Evolutionary conservation across 2,797 vertebrate genomes (phyloP).

Genomic region (Bradypodion pumilum): DNA sequence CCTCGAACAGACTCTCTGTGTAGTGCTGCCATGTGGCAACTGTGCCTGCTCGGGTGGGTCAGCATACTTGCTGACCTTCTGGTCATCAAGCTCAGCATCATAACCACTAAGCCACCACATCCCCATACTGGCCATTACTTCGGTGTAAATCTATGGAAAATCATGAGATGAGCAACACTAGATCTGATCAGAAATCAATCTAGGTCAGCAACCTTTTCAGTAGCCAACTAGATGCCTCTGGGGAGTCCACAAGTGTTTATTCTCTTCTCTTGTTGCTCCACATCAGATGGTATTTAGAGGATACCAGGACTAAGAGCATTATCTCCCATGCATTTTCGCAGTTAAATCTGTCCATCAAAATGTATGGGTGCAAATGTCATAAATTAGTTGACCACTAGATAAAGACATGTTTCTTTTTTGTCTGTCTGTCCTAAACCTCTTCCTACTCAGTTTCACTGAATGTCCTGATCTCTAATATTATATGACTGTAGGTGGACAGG

Average conservation of each 20-base stretch:
- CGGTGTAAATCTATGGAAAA: not conserved
- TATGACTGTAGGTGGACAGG: too few relatives aligned
- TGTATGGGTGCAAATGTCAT: not conserved
- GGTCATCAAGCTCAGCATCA: too few relatives aligned
- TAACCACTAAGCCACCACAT: too few relatives aligned
- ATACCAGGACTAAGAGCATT: not conserved
- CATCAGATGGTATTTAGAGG: not conserved
- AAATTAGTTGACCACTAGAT: not conserved
- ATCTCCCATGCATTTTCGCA: not conserved
- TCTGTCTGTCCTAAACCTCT: too few relatives aligned
- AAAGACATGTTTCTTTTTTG: not conserved
- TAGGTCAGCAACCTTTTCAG: not conserved
- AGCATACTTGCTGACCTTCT: too few relatives aligned
- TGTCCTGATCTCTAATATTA: not conserved
- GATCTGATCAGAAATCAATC: not conserved
- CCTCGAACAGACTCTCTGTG: too few relatives aligned
- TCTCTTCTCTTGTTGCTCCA: not conserved
- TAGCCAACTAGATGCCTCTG: not conserved
- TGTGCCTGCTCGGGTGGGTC: too few relatives aligned
- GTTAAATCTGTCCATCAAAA: not conserved
- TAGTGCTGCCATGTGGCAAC: too few relatives aligned
- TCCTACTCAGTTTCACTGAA: too few relatives aligned
- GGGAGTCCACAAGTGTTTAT: not conserved
- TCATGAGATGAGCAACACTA: not conserved
- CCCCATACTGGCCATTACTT: too few relatives aligned